Conservation (phyloP, 2,797 vertebrate genomes). For the Diplodus sargus region DNA sequence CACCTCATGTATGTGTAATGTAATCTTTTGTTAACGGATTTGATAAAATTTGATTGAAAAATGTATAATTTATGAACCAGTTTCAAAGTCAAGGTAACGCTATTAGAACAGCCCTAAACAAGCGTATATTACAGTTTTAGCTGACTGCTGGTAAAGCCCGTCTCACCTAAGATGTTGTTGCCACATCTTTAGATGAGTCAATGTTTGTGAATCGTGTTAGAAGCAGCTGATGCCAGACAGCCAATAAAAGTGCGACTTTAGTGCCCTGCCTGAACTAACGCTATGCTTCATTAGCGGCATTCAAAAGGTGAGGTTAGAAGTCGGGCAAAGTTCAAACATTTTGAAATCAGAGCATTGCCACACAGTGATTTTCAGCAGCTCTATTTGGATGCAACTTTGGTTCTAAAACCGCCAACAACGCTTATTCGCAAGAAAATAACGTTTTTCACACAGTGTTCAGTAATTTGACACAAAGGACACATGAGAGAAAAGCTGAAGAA, state of each 20-base stretch:
- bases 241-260: background rate
- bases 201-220: background rate
- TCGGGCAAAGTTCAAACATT: conserved; percentile 5
- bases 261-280: background rate
- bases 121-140: no score
- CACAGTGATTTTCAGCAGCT: background rate
- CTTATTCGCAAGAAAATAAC: background rate
- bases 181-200: background rate
- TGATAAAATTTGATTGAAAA: no score
- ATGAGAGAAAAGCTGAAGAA: conserved; percentile 11
- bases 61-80: no score
- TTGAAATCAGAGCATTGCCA: background rate
- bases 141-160: background rate
- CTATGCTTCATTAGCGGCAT: background rate
- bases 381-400: background rate
- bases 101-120: background rate
- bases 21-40: no score
- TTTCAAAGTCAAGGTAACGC: no score
- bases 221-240: background rate
- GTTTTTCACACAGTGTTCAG: conserved; percentile 1
- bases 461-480: background rate
- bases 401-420: background rate
- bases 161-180: background rate
- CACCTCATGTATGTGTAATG: no score
- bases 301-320: conserved; percentile 14